Evolutionary conservation across 37 sponge, comb jelly and placozoan species (phyloP), one percentile per base, ranked within the genome.

Genomic region (Aplysina aerophoba): DNA sequence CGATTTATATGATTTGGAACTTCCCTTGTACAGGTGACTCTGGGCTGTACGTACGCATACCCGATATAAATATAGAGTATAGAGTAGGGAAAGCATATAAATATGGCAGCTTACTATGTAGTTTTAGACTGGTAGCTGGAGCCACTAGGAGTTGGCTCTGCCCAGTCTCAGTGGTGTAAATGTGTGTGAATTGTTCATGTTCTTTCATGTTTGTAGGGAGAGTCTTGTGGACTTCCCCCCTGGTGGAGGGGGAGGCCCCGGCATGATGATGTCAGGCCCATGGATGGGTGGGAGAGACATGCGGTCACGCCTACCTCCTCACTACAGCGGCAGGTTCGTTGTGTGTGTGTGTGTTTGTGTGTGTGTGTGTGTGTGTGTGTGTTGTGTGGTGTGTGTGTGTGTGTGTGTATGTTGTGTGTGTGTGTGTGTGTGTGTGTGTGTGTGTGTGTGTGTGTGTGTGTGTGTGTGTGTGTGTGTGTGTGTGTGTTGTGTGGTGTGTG

Each of bases 181-280:
- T 8, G 50, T 44, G 50, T 44, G 50, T 44, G 8, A n/a, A n/a
- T n/a, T n/a, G n/a, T n/a, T n/a, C n/a, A n/a, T n/a, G n/a, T n/a
- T n/a, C n/a, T n/a, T 44, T 44, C 8, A 3, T 41, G 24, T 20
- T 8, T 75, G 78, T 41, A 75, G 78, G 78, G 78, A 75, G 25
- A 75, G 78, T 75, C 53, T 75, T n/a, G 37, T 6, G 15, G 78
- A 75, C 54, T 75, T 75, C 78, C 78, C 78, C 20, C 78, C 78
- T n/a, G 78, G 78, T 16, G 54, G 78, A 2, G 41, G 16, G 15
- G 78, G 78, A 19, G 71, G 71, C 17, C 53, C 78, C 2, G 53
- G 53, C 16, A 75, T 75, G 78, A 40, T 75, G 54, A 75, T 75
- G 78, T 44, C 78, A 53, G 78, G 54, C 16, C 78, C 78, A 14